Base-by-base conservation (phyloP, 2,797 vertebrate genomes). In the Lagorchestes hirsutus region DNA sequence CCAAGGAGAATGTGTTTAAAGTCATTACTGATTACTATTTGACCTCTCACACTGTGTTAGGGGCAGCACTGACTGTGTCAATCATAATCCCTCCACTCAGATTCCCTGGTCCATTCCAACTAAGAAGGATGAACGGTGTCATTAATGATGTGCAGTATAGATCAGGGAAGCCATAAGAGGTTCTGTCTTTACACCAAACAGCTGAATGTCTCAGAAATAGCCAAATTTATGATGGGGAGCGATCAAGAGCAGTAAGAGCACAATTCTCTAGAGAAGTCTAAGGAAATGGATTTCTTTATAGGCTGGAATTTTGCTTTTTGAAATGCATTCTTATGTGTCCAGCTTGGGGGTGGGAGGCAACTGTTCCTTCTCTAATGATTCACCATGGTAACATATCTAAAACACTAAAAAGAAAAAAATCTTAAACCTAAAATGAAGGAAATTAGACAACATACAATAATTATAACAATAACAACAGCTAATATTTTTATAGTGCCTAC, bases 331-430 rank as follows among this genome's bases (percentile, higher is more conserved):
- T 97, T 62, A 90, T 95, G 94, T 34, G 92, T 96, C 96, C 94
- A 91, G 96, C 93, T 96, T 40, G 94, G 97, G 93, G 97, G 93
- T 90, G 94, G 93, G 55, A 96, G 59, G 56, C 82, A 93, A 95
- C 96, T 94, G n/a, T 57, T 90, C 93, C 96, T 97, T 97, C 96
- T 95, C 96, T 96, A 96, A 94, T 74, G 93, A 46, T 91, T 97
- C 97, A 97, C 97, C 97, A 97, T 97, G 96, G 97, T 91, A 97
- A 98, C 97, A 9, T 27, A 95, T 97, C 93, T 16, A 40, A 94
- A 95, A 90, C 82, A 55, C 94, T 94, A 87, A 34, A n/a, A 55
- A 58, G 52, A 50, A 22, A 14, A 91, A 87, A 94, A 94, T 97
- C 92, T 92, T n/a, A 90, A 92, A 93, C 92, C 95, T 52, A 74